A percentile compares a stretch with the other conserved stretches of the same genome.
Evolutionary conservation across 2,888 invertebrate species (phyloP).

Genomic region (Thera britannica): DNA sequence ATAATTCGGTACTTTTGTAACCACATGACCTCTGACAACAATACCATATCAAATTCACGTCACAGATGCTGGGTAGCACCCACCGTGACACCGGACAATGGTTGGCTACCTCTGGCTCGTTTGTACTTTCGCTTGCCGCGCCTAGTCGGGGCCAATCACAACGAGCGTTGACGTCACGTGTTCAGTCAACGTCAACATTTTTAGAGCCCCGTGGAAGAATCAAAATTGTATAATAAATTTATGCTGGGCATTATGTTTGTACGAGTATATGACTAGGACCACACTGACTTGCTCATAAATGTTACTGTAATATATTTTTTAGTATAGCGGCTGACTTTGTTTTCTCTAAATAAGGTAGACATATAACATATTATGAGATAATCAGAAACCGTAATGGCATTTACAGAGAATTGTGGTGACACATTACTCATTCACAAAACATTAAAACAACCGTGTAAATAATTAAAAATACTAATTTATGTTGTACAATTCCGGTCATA

Average conservation of each 20-base stretch:
- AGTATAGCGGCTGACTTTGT: no score
- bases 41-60: constrained; percentile 68
- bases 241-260: no score
- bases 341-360: no score
- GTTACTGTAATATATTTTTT: no score
- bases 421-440: neutral
- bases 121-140: constrained; percentile 53
- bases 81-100: constrained; percentile 59
- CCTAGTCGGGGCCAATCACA: constrained; percentile 48
- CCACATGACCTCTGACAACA: constrained; percentile 49
- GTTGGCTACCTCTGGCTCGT: constrained; percentile 58
- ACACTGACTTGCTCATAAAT: no score
- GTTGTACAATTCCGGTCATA: constrained; percentile 30
- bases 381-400: neutral
- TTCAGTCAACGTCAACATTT: constrained; percentile 54
- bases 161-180: constrained; percentile 43
- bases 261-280: no score
- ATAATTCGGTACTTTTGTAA: constrained; percentile 29
- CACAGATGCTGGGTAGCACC: constrained; percentile 59
- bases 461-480: neutral
- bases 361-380: neutral
- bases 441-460: neutral
- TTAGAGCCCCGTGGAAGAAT: constrained; percentile 32
- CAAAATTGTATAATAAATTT: no score
- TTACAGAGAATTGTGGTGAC: neutral